Conservation (phyloP, 2,888 invertebrate genomes). For the Caenorhabditis sinica region DNA sequence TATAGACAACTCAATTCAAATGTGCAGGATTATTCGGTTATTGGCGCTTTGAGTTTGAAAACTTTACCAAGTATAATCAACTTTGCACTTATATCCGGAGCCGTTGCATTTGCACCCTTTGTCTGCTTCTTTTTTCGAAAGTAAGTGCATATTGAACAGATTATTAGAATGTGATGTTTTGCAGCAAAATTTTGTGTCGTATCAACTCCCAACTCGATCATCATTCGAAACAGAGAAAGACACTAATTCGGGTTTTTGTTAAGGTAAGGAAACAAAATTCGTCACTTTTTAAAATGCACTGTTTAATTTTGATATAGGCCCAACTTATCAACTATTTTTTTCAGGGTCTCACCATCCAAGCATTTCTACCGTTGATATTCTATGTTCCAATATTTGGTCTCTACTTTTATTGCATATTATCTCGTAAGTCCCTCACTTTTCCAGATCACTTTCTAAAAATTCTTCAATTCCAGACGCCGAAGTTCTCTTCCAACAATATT, state of each 20-base stretch:
- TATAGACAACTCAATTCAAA: slow-evolving; percentile 11
- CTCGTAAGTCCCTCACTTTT: slow-evolving; percentile 25
- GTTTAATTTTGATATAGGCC: too few relatives aligned
- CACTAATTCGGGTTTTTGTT: slow-evolving; percentile 35
- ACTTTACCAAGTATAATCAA: slow-evolving; percentile 39
- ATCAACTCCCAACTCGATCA: slow-evolving; percentile 45
- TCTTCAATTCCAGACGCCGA: slow-evolving; percentile 37
- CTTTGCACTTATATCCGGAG: slow-evolving; percentile 32
- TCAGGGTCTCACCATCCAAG: slow-evolving; percentile 56
- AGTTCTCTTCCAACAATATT: slow-evolving; percentile 59
- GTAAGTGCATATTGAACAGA: slow-evolving; percentile 10
- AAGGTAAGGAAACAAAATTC: too few relatives aligned
- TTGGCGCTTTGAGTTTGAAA: slow-evolving; percentile 39
- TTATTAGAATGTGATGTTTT: neutral
- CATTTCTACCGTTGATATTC: slow-evolving; percentile 42
- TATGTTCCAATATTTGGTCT: slow-evolving; percentile 39
- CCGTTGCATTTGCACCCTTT: slow-evolving; percentile 38
- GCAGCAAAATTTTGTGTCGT: slow-evolving; percentile 30
- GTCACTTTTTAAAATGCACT: too few relatives aligned
- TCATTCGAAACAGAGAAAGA: slow-evolving; percentile 27
- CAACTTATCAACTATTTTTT: slow-evolving; percentile 6
- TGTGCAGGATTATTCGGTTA: slow-evolving; percentile 32
- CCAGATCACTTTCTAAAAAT: too few relatives aligned
- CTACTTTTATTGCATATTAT: slow-evolving; percentile 44
- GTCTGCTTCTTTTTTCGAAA: slow-evolving; percentile 33